These are phyloP conservation scores for Leptopilina syphax DNA, from an alignment of 2,888 invertebrate species.

Conservation along the genomic window DNA sequence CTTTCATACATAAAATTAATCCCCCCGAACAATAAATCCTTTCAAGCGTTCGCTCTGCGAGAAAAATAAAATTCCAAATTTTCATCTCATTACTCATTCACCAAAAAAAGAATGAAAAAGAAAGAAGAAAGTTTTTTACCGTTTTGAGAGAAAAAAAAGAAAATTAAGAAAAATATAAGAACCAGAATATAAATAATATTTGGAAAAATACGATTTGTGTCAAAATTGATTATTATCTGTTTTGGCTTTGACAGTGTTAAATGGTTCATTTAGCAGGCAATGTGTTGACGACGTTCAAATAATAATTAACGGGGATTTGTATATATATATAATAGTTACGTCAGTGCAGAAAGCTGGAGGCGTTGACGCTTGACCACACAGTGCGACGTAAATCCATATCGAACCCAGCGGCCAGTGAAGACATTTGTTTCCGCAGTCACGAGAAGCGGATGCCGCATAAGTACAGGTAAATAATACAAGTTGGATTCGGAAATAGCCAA, in stretches of 20 bases:
- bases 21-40: background rate
- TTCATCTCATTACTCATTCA: background rate
- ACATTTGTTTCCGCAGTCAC: constrained; percentile 29
- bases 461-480: constrained; percentile 29
- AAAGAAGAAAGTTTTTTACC: too few species aligned
- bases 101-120: too few species aligned
- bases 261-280: constrained; percentile 48
- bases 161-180: too few species aligned
- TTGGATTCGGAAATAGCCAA: background rate
- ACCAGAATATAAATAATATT: too few species aligned
- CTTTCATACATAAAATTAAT: constrained; percentile 16
- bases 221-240: background rate
- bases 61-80: background rate
- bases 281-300: constrained; percentile 59
- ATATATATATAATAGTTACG: background rate
- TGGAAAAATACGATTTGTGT: too few species aligned
- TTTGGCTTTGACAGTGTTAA: constrained; percentile 46
- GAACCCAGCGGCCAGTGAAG: constrained; percentile 1
- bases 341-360: constrained; percentile 32
- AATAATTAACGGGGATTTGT: constrained; percentile 59
- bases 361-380: constrained; percentile 40
- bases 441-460: constrained; percentile 20
- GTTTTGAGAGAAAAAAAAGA: too few species aligned
- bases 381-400: constrained; percentile 35
- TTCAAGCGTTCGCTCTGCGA: background rate